These are phyloP conservation scores for Drosophila rellima DNA, from an alignment of 2,888 invertebrate genomes.

Conservation along the genomic window DNA sequence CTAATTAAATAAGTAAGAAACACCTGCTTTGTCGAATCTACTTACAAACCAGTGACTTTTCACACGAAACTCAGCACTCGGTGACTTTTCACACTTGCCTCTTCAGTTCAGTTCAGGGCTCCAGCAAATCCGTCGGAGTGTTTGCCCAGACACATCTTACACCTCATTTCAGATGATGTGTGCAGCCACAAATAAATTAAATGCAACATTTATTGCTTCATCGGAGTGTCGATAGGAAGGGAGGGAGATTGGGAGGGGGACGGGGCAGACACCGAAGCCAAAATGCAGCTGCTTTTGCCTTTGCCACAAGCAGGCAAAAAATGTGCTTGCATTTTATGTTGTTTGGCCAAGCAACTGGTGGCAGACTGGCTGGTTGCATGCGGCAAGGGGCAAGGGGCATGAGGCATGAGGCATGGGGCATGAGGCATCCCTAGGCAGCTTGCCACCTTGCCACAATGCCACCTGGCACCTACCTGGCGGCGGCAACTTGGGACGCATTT, in stretches of 20 bases:
- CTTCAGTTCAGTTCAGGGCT: conserved; percentile 10
- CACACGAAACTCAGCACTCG: too few relatives aligned
- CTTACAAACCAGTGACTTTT: not conserved
- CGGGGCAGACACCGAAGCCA: conserved; percentile 13
- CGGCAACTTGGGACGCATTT: conserved; percentile 36
- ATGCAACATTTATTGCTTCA: conserved; percentile 77
- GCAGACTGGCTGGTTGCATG: conserved; percentile 22
- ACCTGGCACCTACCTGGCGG: conserved; percentile 38
- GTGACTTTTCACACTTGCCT: conserved; percentile 8
- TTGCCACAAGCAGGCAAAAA: conserved; percentile 35
- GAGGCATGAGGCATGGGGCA: not conserved
- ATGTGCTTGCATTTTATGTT: conserved; percentile 67
- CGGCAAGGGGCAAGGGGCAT: conserved; percentile 1
- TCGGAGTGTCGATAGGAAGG: conserved; percentile 40
- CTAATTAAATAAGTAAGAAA: not conserved
- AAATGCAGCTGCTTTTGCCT: conserved; percentile 28
- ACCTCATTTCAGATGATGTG: conserved; percentile 13
- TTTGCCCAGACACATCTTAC: conserved; percentile 9
- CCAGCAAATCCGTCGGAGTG: conserved; percentile 43
- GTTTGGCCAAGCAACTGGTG: conserved; percentile 77
- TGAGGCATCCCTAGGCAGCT: conserved; percentile 10
- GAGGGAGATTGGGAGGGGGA: not conserved
- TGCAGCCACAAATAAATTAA: conserved; percentile 66
- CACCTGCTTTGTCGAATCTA: not conserved
- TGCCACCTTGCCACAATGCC: conserved; percentile 17